A percentile compares a stretch with the other conserved stretches of the same genome.
Evolutionary conservation across 2,113 vertebrate genomes (phyloP).

Genomic region (Istiophorus platypterus): DNA sequence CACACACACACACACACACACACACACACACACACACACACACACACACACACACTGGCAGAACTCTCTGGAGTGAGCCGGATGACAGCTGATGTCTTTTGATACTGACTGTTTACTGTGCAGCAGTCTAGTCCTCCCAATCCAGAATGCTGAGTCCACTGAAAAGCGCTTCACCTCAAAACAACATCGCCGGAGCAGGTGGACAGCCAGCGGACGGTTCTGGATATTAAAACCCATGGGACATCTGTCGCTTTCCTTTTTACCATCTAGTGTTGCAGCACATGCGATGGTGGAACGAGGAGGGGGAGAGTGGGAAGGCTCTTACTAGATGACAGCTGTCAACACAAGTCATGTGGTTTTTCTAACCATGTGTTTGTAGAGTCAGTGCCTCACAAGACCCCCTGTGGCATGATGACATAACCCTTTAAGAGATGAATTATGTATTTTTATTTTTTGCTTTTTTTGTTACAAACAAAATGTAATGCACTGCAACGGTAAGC

Average conservation of each 20-base stretch:
- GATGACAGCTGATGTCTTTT: constrained; percentile 65
- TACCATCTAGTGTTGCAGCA: constrained; percentile 63
- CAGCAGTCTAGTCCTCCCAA: constrained; percentile 1
- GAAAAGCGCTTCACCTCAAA: constrained; percentile 59
- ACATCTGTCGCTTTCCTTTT: constrained; percentile 63
- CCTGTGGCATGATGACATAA: constrained; percentile 14
- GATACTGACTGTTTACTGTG: constrained; percentile 59
- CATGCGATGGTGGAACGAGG: constrained; percentile 22
- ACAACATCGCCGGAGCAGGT: constrained; percentile 62
- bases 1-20: constrained; percentile 10
- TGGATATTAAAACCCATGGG: constrained; percentile 60
- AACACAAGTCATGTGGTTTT: constrained; percentile 67
- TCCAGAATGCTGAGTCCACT: constrained; percentile 69
- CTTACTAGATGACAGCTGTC: constrained; percentile 62
- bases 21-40: constrained; percentile 28
- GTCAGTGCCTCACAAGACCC: constrained; percentile 21
- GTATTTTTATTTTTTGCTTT: neutral
- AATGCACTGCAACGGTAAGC: neutral
- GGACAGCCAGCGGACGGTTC: constrained; percentile 54
- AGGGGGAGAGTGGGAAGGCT: constrained; percentile 5
- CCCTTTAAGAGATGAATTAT: neutral
- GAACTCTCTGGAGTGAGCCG: constrained; percentile 76
- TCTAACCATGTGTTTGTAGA: constrained; percentile 47
- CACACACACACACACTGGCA: constrained; percentile 42
- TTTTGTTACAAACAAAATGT: neutral